Evolutionary conservation across 2,113 vertebrate species (phyloP).

Genomic region (Pteronura brasiliensis): DNA sequence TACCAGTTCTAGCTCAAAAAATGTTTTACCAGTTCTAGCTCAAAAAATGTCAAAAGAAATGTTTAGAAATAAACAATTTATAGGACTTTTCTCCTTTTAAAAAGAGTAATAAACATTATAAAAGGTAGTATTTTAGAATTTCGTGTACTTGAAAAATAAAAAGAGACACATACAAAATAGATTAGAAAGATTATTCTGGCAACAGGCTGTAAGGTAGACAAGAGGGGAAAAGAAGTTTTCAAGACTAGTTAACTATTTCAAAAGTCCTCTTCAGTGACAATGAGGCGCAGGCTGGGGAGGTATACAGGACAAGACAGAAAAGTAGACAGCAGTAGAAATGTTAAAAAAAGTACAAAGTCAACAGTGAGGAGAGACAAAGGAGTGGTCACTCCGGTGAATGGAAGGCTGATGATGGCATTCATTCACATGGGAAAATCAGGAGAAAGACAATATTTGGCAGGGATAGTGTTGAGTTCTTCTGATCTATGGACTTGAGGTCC

Average conservation of each 20-base stretch:
- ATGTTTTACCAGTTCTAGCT: not conserved
- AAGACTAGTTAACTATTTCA: not conserved
- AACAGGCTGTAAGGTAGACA: not conserved
- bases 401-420: not conserved
- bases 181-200: not conserved
- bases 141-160: slow-evolving; percentile 16
- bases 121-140: slow-evolving; percentile 5
- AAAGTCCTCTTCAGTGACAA: not conserved
- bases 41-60: not conserved
- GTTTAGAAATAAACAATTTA: not conserved
- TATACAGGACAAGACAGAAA: not conserved
- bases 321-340: not conserved
- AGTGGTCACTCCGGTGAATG: too few species aligned
- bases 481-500: not conserved
- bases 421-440: not conserved
- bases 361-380: not conserved
- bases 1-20: not conserved
- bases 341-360: not conserved
- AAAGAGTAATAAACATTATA: not conserved
- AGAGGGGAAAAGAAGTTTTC: not conserved
- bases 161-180: not conserved
- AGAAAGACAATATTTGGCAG: not conserved
- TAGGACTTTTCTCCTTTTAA: slow-evolving; percentile 3
- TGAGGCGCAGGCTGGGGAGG: not conserved
- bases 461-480: not conserved